Percentiles rank a stretch among this genome's conserved stretches.
Evolutionary conservation across 1,140 invertebrate genomes (phyloP).

Genomic region (Ylistrum balloti): DNA sequence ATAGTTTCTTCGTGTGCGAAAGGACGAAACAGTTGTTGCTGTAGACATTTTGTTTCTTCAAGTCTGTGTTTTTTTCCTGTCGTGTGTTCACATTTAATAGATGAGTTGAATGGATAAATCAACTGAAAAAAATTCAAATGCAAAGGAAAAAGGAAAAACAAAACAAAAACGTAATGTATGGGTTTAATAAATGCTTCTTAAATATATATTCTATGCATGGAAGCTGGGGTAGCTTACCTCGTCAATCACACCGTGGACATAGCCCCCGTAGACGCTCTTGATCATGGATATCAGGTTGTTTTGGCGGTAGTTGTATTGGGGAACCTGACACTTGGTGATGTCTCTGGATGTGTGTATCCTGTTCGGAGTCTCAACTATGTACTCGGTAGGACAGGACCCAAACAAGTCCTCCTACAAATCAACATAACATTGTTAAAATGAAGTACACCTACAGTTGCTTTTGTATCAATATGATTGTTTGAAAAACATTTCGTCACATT

Average conservation of each 20-base stretch:
- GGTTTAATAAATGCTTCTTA: too few species aligned
- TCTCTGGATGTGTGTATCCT: slow-evolving; percentile 45
- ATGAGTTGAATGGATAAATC: slow-evolving; percentile 58
- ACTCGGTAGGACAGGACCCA: slow-evolving; percentile 47
- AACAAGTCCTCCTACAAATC: slow-evolving; percentile 55
- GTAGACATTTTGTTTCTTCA: slow-evolving; percentile 44
- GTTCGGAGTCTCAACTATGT: slow-evolving; percentile 11
- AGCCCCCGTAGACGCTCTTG: slow-evolving; percentile 55
- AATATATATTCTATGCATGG: background rate
- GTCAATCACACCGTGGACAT: slow-evolving; percentile 17
- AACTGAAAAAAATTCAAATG: slow-evolving; percentile 35
- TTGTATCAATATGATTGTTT: too few species aligned
- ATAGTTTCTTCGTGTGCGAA: slow-evolving; percentile 47
- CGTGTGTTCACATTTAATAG: slow-evolving; percentile 53
- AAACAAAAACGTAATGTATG: too few species aligned
- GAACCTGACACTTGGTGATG: slow-evolving; percentile 51
- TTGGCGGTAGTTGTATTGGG: slow-evolving; percentile 53
- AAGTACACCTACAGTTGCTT: too few species aligned
- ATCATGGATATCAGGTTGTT: slow-evolving; percentile 55
- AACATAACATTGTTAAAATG: background rate
- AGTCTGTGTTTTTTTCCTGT: slow-evolving; percentile 34
- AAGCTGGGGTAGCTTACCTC: slow-evolving; percentile 47
- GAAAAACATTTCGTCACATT: too few species aligned
- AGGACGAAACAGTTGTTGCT: slow-evolving; percentile 54
- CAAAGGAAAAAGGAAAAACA: too few species aligned